phyloP scores from a whole-genome alignment of 2,797 vertebrate genomes.

The Enteromius thamalakanensis region DNA sequence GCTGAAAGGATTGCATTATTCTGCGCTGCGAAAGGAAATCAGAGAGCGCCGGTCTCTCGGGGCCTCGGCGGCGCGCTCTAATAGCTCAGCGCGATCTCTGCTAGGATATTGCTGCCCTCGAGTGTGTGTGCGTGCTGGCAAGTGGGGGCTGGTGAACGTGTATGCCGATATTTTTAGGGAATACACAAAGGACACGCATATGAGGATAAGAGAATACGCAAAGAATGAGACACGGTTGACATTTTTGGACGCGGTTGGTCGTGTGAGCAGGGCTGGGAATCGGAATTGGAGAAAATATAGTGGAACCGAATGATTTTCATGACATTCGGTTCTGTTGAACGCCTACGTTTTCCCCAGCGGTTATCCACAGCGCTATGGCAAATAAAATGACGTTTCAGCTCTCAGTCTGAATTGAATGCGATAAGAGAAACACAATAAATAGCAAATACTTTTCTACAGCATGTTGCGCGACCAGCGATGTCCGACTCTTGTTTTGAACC shows the following conservation, averaged over 20 bases:
- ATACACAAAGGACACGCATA: slow-evolving; percentile 28
- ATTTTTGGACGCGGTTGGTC: slow-evolving; percentile 15
- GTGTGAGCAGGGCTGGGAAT: slow-evolving; percentile 21
- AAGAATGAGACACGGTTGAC: slow-evolving; percentile 17
- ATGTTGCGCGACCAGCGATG: background rate
- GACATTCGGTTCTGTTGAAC: slow-evolving; percentile 18
- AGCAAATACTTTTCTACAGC: background rate
- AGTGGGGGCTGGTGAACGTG: slow-evolving; percentile 29
- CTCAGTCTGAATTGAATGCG: background rate
- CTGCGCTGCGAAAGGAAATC: slow-evolving; percentile 64
- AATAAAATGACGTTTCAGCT: background rate
- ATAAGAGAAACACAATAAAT: background rate
- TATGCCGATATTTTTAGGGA: slow-evolving; percentile 40
- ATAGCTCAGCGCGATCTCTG: slow-evolving; percentile 58
- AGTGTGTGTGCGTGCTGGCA: slow-evolving; percentile 20
- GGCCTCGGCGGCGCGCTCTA: slow-evolving; percentile 61
- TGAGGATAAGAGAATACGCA: slow-evolving; percentile 35
- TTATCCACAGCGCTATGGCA: slow-evolving; percentile 2
- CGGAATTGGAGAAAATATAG: slow-evolving; percentile 7
- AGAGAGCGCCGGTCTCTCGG: slow-evolving; percentile 64
- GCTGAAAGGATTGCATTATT: slow-evolving; percentile 66
- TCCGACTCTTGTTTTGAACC: background rate
- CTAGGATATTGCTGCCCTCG: slow-evolving; percentile 57
- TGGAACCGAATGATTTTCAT: slow-evolving; percentile 22
- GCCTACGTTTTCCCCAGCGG: background rate